Conservation (phyloP, 2,797 vertebrate genomes). For the Pempheris klunzingeri region DNA sequence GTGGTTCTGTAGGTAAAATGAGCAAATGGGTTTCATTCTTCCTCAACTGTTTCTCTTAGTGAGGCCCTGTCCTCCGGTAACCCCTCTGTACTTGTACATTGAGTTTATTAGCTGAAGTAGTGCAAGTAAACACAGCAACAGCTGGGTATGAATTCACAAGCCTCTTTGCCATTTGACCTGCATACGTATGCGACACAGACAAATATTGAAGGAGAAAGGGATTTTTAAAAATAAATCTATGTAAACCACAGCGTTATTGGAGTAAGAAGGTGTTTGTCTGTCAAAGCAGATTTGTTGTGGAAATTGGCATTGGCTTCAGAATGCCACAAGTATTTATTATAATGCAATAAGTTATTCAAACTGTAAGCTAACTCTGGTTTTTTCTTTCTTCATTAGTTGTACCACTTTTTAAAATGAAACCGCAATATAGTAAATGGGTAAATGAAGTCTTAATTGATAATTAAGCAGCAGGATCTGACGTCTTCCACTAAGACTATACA, state of each 20-base stretch:
- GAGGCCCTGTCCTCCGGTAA: constrained; percentile 23
- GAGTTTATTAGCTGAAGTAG: constrained; percentile 13
- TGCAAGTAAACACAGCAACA: constrained; percentile 13
- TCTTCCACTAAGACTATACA: too few species aligned
- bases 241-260: neutral
- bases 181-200: neutral
- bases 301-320: neutral
- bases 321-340: neutral
- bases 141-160: constrained; percentile 19
- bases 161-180: constrained; percentile 23
- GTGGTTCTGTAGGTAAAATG: neutral
- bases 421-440: neutral
- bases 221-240: neutral
- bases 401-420: neutral
- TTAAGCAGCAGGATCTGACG: too few species aligned
- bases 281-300: neutral
- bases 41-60: neutral
- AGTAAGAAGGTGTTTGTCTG: neutral
- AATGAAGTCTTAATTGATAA: neutral
- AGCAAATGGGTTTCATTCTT: constrained; percentile 4
- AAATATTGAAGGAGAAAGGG: neutral
- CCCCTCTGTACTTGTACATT: constrained; percentile 9
- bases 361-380: too few species aligned
- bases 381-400: neutral
- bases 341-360: constrained; percentile 1